phyloP scores from a whole-genome alignment of 2,888 invertebrate species.

The Drosophila koepferae region DNA sequence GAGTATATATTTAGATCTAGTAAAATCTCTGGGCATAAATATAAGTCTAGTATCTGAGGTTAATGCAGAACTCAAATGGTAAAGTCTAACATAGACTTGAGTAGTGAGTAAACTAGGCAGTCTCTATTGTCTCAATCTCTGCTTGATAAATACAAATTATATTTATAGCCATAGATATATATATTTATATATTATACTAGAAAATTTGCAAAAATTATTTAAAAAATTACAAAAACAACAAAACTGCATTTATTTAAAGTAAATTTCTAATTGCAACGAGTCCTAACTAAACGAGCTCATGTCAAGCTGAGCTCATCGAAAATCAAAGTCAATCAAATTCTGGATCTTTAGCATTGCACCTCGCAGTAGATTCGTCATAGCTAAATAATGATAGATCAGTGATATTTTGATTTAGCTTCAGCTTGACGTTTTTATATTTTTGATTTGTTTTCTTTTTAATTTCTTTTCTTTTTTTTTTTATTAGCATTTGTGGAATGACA shows the following conservation, averaged over 20 bases:
- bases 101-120: too few relatives aligned
- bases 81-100: too few relatives aligned
- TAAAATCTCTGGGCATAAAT: too few relatives aligned
- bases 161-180: too few relatives aligned
- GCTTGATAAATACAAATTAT: too few relatives aligned
- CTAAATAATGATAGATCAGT: slow-evolving; percentile 32
- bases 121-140: too few relatives aligned
- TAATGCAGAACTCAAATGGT: too few relatives aligned
- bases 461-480: slow-evolving; percentile 3
- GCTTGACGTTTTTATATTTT: slow-evolving; percentile 5
- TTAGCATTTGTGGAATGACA: slow-evolving; percentile 31
- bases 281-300: slow-evolving; percentile 7
- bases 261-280: background rate
- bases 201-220: too few relatives aligned
- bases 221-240: too few relatives aligned
- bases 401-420: slow-evolving; percentile 29
- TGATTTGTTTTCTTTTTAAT: slow-evolving; percentile 2
- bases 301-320: slow-evolving; percentile 22
- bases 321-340: slow-evolving; percentile 21
- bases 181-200: too few relatives aligned
- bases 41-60: too few relatives aligned
- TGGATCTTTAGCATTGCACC: background rate
- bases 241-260: background rate
- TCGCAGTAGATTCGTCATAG: slow-evolving; percentile 29
- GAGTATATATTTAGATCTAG: too few relatives aligned